Conservation (phyloP, 2,888 invertebrate genomes). For the Linnaemya vulpina region DNA sequence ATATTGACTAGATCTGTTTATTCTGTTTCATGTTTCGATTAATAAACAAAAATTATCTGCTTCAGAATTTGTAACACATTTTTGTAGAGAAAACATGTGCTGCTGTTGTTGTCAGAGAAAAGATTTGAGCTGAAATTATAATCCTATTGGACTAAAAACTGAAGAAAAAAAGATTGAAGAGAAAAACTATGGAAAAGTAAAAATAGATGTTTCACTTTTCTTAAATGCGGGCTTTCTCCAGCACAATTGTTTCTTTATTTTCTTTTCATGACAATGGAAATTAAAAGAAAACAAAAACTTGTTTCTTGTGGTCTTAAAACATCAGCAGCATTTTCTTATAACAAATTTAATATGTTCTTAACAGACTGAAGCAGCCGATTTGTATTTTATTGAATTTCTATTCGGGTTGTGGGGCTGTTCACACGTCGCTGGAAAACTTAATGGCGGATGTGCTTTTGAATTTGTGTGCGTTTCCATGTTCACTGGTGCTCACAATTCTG, state of each 20-base stretch:
- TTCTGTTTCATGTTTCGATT: no score
- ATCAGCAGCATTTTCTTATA: neutral
- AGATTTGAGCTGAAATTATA: neutral
- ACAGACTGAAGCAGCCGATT: neutral
- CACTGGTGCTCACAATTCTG: no score
- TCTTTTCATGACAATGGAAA: neutral
- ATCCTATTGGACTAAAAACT: slow-evolving; percentile 9
- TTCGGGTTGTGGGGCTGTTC: no score
- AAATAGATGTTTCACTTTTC: slow-evolving; percentile 21
- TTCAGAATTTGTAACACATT: neutral
- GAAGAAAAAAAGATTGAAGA: neutral
- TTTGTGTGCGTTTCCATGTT: no score
- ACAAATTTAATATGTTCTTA: neutral
- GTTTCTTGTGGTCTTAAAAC: neutral
- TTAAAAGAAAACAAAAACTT: slow-evolving; percentile 2
- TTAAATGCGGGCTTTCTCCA: slow-evolving; percentile 18
- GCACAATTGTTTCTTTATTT: slow-evolving; percentile 6
- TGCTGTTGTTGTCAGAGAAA: neutral
- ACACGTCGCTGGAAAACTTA: no score
- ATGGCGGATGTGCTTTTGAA: no score
- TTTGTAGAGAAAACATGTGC: neutral
- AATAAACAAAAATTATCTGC: neutral
- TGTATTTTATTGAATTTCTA: no score
- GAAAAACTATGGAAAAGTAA: slow-evolving; percentile 11
- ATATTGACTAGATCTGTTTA: no score